phyloP scores from a whole-genome alignment of 2,797 vertebrate species.

The Miichthys miiuy region DNA sequence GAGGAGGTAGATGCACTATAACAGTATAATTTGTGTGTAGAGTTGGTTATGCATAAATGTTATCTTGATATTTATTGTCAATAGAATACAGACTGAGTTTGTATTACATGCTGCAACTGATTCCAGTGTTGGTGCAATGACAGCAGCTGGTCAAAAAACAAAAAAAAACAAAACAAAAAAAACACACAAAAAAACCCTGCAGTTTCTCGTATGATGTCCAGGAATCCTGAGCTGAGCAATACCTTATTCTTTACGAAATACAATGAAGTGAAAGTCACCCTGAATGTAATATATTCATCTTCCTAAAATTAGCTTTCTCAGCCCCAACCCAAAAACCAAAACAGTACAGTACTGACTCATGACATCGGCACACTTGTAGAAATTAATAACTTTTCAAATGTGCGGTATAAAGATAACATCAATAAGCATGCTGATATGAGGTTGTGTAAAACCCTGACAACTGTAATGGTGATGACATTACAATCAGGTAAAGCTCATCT shows the following conservation, averaged over 20 bases:
- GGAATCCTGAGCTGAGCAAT: slow-evolving; percentile 51
- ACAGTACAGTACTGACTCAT: slow-evolving; percentile 39
- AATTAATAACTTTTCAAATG: neutral
- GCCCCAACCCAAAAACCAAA: slow-evolving; percentile 18
- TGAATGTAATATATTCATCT: slow-evolving; percentile 53
- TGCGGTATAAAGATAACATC: slow-evolving; percentile 20
- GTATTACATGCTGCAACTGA: neutral
- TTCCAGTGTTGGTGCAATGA: neutral
- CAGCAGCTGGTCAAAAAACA: neutral
- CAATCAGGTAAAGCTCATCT: neutral
- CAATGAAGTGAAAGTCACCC: slow-evolving; percentile 67
- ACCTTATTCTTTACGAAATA: slow-evolving; percentile 48
- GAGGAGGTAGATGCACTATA: neutral
- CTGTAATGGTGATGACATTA: neutral
- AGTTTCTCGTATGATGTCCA: slow-evolving; percentile 36
- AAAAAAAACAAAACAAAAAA: slow-evolving; percentile 2
- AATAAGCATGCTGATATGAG: neutral
- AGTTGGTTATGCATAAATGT: neutral
- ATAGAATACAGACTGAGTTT: neutral
- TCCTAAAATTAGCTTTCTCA: slow-evolving; percentile 50
- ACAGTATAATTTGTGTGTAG: neutral
- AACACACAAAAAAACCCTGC: neutral
- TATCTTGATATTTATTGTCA: neutral
- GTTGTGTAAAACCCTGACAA: neutral
- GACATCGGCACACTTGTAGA: slow-evolving; percentile 3